phyloP scores from a whole-genome alignment of 2,113 vertebrate genomes.

The Stomatorhinus ivindoensis region DNA sequence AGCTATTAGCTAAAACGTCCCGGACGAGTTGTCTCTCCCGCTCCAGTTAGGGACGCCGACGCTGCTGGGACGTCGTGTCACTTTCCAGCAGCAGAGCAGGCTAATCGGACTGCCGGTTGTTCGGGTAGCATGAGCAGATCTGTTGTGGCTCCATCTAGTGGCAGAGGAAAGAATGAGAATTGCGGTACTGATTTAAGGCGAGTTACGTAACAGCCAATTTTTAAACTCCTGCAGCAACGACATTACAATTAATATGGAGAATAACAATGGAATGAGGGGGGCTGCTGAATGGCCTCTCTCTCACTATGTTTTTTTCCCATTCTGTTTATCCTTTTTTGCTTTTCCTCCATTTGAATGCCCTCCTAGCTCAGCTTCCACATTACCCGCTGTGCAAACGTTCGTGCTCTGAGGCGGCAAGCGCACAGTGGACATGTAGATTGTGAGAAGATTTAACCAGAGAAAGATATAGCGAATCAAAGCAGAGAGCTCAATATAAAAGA shows the following conservation, averaged over 20 bases:
- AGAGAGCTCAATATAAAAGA: background rate
- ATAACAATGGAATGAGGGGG: background rate
- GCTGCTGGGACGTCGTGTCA: background rate
- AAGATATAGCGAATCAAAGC: background rate
- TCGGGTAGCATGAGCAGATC: background rate
- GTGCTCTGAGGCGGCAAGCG: background rate
- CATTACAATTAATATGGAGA: background rate
- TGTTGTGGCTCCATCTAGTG: background rate
- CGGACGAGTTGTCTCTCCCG: background rate
- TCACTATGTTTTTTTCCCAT: conserved; percentile 12
- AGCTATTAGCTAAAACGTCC: background rate
- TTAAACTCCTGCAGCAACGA: background rate
- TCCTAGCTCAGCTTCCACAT: background rate
- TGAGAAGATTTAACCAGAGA: background rate
- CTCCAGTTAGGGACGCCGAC: background rate
- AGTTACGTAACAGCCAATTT: background rate
- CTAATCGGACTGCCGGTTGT: background rate
- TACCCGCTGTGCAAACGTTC: background rate
- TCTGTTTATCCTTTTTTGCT: background rate
- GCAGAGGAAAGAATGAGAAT: background rate
- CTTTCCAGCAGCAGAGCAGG: background rate
- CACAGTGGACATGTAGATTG: background rate
- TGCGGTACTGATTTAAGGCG: background rate
- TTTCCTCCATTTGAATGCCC: background rate
- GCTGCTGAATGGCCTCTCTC: background rate